Conservation (phyloP, 2,113 vertebrate species). For the Barbus barbus region DNA sequence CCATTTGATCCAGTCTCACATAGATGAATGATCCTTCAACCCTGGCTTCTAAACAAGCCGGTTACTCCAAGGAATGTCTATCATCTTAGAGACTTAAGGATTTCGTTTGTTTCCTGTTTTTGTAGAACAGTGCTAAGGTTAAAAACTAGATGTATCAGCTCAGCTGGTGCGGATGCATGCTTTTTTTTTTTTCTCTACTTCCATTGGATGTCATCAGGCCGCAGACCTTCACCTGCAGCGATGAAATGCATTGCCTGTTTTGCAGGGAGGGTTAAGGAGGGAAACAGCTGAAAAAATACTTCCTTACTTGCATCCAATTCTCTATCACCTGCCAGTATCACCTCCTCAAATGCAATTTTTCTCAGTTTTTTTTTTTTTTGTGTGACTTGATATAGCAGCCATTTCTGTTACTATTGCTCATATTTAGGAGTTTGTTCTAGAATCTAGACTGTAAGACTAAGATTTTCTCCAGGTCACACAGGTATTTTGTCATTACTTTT, state of each 20-base stretch:
- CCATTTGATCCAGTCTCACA: slow-evolving; percentile 45
- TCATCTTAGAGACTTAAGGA: background rate
- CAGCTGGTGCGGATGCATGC: background rate
- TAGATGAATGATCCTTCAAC: slow-evolving; percentile 28
- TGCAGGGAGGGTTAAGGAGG: slow-evolving; percentile 46
- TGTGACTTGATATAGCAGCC: background rate
- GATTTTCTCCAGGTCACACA: background rate
- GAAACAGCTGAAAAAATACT: slow-evolving; percentile 67
- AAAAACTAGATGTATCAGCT: slow-evolving; percentile 10
- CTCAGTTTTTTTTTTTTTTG: background rate
- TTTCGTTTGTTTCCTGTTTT: slow-evolving; percentile 28
- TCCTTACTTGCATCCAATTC: slow-evolving; percentile 62
- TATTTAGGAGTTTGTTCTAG: background rate
- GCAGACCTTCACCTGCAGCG: slow-evolving; percentile 68
- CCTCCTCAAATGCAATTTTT: background rate
- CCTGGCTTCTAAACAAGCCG: slow-evolving; percentile 13
- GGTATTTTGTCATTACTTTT: background rate
- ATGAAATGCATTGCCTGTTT: slow-evolving; percentile 68
- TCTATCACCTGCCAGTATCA: background rate
- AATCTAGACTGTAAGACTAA: background rate
- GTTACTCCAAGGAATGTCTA: slow-evolving; percentile 41
- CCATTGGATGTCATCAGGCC: slow-evolving; percentile 20
- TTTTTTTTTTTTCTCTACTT: background rate
- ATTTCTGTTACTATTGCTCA: background rate
- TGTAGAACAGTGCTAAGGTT: background rate